A percentile compares a stretch with the other conserved stretches of the same genome.
Conservation (phyloP, 2,113 vertebrate species). For the Tachysurus vachellii region DNA sequence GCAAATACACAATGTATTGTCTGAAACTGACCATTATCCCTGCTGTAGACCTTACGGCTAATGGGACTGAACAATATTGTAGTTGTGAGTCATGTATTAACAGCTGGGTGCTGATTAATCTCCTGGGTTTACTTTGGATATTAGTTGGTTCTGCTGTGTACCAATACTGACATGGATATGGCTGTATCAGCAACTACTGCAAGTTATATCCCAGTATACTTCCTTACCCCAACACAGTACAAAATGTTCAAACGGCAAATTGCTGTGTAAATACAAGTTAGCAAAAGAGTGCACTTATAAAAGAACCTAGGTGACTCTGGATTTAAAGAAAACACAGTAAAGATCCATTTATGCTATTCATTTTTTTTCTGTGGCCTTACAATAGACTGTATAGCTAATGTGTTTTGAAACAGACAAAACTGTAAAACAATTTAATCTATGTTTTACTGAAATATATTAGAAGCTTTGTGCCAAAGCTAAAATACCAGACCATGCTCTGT, state of each 20-base stretch:
- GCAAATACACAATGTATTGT: neutral
- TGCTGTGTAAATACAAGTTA: neutral
- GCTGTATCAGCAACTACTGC: neutral
- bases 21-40: neutral
- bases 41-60: constrained; percentile 9
- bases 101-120: constrained; percentile 9
- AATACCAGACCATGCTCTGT: neutral
- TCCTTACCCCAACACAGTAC: neutral
- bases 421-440: neutral
- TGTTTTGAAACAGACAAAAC: neutral
- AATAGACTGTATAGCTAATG: neutral
- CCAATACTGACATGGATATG: constrained; percentile 1
- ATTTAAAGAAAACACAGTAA: neutral
- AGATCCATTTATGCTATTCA: neutral
- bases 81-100: constrained; percentile 11
- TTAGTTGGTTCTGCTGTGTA: neutral
- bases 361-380: neutral
- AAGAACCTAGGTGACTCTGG: neutral
- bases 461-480: neutral
- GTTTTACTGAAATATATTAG: neutral
- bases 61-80: constrained; percentile 23
- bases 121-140: neutral
- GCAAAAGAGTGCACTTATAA: neutral
- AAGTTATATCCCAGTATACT: neutral
- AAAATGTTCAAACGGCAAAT: neutral